phyloP scores from a whole-genome alignment of 64 coral and sea anemone genomes.

The Stichodactyla mertensii region DNA sequence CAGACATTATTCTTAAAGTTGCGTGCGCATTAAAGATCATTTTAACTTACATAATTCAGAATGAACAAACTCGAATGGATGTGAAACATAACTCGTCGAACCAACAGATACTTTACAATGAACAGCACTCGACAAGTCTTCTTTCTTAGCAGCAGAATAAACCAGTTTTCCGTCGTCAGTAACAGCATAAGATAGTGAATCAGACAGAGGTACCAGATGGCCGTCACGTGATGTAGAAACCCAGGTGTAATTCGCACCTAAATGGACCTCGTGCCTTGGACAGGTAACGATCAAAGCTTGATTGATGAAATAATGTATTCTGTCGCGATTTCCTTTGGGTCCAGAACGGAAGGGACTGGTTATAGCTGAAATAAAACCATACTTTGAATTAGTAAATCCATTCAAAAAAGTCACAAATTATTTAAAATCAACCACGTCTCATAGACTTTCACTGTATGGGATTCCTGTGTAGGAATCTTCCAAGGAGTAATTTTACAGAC shows the following conservation, averaged over 20 bases:
- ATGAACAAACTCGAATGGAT: not conserved
- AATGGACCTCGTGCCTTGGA: not conserved
- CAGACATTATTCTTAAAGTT: too few species aligned
- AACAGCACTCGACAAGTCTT: not conserved
- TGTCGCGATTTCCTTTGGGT: not conserved
- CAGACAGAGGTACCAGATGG: not conserved
- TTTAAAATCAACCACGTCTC: too few species aligned
- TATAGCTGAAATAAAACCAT: too few species aligned
- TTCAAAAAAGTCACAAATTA: too few species aligned
- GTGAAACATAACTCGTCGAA: not conserved
- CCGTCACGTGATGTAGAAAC: not conserved
- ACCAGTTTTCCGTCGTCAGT: not conserved
- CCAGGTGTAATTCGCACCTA: slow-evolving; percentile 13
- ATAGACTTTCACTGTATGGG: too few species aligned
- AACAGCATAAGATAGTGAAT: not conserved
- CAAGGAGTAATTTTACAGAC: too few species aligned
- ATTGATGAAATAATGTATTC: not conserved
- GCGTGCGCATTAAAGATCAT: not conserved
- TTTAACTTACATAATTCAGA: not conserved
- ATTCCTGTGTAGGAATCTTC: too few species aligned
- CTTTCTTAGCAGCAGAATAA: not conserved
- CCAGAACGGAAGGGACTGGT: not conserved
- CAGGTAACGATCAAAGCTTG: not conserved
- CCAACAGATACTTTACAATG: not conserved
- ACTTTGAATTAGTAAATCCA: too few species aligned